phyloP scores from a whole-genome alignment of 2,888 invertebrate species.

The Tachina grossa region DNA sequence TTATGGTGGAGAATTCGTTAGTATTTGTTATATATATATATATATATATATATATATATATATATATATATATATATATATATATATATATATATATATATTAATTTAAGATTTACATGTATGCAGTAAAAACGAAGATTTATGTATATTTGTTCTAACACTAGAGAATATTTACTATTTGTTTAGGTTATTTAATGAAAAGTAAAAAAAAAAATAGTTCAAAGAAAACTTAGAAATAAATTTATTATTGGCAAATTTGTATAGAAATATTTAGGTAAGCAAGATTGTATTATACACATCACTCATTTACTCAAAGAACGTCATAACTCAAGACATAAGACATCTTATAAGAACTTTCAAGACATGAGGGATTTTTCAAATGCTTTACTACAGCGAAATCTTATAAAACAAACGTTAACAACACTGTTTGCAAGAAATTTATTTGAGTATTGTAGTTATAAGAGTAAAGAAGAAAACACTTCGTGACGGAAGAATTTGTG shows the following conservation, averaged over 20 bases:
- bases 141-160: background rate
- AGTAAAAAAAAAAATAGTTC: background rate
- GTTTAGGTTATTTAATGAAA: background rate
- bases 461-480: too few species aligned
- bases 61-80: background rate
- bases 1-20: slow-evolving; percentile 48
- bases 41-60: background rate
- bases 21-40: slow-evolving; percentile 5
- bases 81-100: background rate
- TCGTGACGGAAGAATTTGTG: too few species aligned
- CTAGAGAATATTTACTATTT: slow-evolving; percentile 4
- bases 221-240: background rate
- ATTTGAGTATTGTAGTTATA: too few species aligned
- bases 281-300: background rate
- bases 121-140: background rate
- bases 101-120: background rate
- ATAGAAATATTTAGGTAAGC: background rate
- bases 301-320: too few species aligned
- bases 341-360: too few species aligned
- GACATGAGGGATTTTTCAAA: too few species aligned
- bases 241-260: background rate
- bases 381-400: too few species aligned
- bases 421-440: too few species aligned
- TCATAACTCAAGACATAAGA: too few species aligned
- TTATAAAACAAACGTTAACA: too few species aligned